A percentile compares a stretch with the other conserved stretches of the same genome.
Conservation (phyloP, 2,797 vertebrate genomes). For the Natrix natrix region DNA sequence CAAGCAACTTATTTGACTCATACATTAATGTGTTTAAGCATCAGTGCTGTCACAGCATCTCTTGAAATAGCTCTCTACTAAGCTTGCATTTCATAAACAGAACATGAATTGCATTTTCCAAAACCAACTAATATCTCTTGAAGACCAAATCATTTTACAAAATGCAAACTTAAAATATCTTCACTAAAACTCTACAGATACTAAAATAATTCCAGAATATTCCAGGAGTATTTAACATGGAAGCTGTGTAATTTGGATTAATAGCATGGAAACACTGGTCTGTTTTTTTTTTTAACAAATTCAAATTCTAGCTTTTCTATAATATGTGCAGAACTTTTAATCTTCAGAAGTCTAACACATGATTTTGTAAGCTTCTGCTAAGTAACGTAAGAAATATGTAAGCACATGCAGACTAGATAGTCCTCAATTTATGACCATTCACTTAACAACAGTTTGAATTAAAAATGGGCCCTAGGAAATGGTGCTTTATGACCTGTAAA, state of each 20-base stretch:
- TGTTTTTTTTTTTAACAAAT: neutral
- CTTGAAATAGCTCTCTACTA: slow-evolving; percentile 1
- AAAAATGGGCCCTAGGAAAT: no score
- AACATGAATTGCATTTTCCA: neutral
- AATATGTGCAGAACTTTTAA: neutral
- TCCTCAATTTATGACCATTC: no score
- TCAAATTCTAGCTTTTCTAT: neutral
- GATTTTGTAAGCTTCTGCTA: neutral
- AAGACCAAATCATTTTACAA: neutral
- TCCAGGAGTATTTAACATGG: neutral
- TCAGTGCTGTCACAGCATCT: neutral
- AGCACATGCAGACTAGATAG: neutral
- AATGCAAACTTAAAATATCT: neutral
- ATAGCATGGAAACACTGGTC: neutral
- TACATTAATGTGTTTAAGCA: neutral
- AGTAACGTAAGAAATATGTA: neutral
- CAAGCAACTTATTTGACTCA: neutral
- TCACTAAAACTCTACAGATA: neutral
- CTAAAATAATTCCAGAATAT: neutral
- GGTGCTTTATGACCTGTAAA: no score
- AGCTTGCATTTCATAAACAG: neutral
- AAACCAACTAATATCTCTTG: neutral
- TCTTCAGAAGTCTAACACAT: neutral
- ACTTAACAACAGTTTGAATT: no score
- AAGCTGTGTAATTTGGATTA: neutral